Conservation (phyloP, 2,888 invertebrate species). For the Dioctria rufipes region DNA sequence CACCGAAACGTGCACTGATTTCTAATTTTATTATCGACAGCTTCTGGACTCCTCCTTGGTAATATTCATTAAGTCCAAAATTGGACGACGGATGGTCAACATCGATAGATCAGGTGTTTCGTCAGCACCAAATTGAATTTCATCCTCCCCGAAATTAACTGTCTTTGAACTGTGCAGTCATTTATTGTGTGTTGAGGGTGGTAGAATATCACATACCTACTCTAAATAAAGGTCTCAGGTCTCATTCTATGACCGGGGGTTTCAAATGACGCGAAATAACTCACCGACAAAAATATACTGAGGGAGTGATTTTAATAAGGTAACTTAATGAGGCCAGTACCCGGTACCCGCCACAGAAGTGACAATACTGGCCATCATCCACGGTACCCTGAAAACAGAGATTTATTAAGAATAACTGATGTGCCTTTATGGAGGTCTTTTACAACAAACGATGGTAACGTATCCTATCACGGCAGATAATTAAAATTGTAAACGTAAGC, state of each 20-base stretch:
- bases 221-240: background rate
- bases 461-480: slow-evolving; percentile 15
- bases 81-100: background rate
- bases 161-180: background rate
- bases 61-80: slow-evolving; percentile 8
- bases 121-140: background rate
- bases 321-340: background rate
- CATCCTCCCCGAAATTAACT: background rate
- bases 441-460: background rate
- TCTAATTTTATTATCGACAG: background rate
- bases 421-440: slow-evolving; percentile 19
- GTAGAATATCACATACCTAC: no score
- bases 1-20: background rate
- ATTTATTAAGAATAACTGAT: slow-evolving; percentile 46
- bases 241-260: background rate
- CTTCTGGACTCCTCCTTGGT: background rate
- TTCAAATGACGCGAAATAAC: slow-evolving; percentile 31
- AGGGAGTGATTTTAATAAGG: slow-evolving; percentile 10
- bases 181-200: background rate
- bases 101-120: background rate
- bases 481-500: slow-evolving; percentile 50
- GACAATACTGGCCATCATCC: background rate
- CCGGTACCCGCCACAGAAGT: background rate
- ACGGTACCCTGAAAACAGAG: slow-evolving; percentile 3
- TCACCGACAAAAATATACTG: background rate